Conservation (phyloP, 2,113 vertebrate genomes). For the Melanocharis versteri region DNA sequence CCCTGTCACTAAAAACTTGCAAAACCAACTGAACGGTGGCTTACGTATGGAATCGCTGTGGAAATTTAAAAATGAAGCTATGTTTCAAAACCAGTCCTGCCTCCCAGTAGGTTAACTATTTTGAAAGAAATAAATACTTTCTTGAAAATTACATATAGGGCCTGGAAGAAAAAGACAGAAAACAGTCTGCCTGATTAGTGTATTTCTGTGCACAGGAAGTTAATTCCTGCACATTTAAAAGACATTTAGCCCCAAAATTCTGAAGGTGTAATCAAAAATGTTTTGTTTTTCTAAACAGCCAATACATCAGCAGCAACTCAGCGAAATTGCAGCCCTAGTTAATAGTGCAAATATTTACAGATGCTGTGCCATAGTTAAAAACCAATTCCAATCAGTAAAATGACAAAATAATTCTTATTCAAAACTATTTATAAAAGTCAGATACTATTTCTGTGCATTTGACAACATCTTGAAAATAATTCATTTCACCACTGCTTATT, state of each 20-base stretch:
- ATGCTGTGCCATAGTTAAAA: background rate
- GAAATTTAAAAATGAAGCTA: background rate
- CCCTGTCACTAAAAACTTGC: background rate
- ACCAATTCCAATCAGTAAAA: background rate
- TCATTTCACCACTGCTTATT: background rate
- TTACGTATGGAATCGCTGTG: background rate
- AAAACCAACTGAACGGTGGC: background rate
- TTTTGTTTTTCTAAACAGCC: background rate
- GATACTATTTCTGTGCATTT: background rate
- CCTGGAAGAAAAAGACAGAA: background rate
- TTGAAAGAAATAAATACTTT: background rate
- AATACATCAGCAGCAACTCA: background rate
- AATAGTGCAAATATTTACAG: background rate
- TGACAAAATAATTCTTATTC: background rate
- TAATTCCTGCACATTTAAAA: accelerated
- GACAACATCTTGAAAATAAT: background rate
- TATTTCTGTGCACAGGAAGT: background rate
- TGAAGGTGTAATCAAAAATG: background rate
- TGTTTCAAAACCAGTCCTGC: background rate
- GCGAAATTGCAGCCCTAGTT: accelerated
- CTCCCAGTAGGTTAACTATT: background rate
- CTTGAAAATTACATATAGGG: background rate
- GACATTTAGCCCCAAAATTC: background rate
- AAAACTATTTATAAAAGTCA: background rate
- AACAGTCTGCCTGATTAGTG: background rate